phyloP scores from a whole-genome alignment of 1,140 invertebrate species.

The Sycobia sp. region DNA sequence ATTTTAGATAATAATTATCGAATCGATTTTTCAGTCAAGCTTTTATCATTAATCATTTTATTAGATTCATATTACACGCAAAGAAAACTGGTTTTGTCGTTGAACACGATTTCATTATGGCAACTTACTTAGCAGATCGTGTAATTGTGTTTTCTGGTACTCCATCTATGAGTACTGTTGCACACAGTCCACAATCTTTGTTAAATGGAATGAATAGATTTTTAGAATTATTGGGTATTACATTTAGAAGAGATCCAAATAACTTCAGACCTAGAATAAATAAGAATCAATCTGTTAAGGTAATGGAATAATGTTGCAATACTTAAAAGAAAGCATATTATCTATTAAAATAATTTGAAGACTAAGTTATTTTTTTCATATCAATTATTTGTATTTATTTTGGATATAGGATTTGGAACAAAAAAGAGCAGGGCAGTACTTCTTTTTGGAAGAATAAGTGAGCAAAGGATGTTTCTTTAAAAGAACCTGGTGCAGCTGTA shows the following conservation, averaged over 20 bases:
- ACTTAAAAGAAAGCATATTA: not conserved
- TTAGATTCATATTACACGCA: constrained; percentile 95
- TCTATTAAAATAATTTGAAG: not conserved
- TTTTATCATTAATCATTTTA: not conserved
- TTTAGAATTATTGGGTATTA: constrained; percentile 95
- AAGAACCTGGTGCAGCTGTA: not conserved
- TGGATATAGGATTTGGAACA: constrained; percentile 92
- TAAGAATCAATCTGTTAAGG: constrained; percentile 95
- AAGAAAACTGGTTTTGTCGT: constrained; percentile 99
- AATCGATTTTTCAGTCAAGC: not conserved
- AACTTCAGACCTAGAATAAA: constrained; percentile 99
- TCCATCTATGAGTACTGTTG: constrained; percentile 86
- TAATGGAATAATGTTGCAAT: constrained; percentile 46
- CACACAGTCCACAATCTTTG: constrained; percentile 91
- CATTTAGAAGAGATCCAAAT: constrained; percentile 97
- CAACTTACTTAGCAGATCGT: constrained; percentile 97
- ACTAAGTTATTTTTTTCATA: constrained; percentile 36
- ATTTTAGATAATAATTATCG: constrained; percentile 31
- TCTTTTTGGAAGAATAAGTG: constrained; percentile 94
- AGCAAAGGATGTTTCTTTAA: not conserved
- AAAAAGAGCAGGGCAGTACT: constrained; percentile 95
- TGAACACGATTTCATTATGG: constrained; percentile 99
- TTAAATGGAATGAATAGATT: constrained; percentile 99
- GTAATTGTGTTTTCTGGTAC: constrained; percentile 98
- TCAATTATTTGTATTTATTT: too few relatives aligned